Conservation (phyloP, 2,888 invertebrate species). For the Agrotis clavis region DNA sequence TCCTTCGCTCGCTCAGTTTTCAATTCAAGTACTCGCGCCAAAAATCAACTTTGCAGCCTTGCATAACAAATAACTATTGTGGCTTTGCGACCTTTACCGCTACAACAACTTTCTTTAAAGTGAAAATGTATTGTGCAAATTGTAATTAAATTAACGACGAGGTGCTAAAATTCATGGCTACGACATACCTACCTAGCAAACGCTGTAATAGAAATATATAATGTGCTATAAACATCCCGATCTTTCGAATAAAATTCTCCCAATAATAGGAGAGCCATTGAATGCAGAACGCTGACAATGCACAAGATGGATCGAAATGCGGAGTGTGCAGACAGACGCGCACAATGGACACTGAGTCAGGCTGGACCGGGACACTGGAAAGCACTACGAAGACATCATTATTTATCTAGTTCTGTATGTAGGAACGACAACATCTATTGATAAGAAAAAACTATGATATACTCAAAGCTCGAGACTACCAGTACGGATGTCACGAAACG, state of each 20-base stretch:
- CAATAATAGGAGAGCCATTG: conserved; percentile 3
- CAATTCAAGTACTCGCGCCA: too few species aligned
- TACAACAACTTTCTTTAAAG: conserved; percentile 30
- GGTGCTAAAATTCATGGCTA: background rate
- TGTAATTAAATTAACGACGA: conserved; percentile 1
- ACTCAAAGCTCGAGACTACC: background rate
- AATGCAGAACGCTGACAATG: conserved; percentile 24
- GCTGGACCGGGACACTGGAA: background rate
- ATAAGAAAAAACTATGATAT: background rate
- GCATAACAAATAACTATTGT: too few species aligned
- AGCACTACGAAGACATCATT: conserved; percentile 14
- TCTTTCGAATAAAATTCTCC: background rate
- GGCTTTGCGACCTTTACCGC: conserved; percentile 36
- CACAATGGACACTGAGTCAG: conserved; percentile 18
- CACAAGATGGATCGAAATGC: conserved; percentile 26
- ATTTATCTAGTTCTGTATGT: background rate
- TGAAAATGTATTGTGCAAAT: conserved; percentile 29
- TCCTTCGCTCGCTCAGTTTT: too few species aligned
- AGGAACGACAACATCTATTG: too few species aligned
- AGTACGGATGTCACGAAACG: background rate
- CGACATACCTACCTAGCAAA: background rate
- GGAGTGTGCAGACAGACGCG: background rate
- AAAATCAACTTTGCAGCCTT: too few species aligned
- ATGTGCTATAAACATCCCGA: background rate
- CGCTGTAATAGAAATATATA: background rate